Evolutionary conservation across 37 sponge, comb jelly and placozoan genomes (phyloP), one percentile per base, ranked within the genome.

Genomic region (Eunapius fragilis): DNA sequence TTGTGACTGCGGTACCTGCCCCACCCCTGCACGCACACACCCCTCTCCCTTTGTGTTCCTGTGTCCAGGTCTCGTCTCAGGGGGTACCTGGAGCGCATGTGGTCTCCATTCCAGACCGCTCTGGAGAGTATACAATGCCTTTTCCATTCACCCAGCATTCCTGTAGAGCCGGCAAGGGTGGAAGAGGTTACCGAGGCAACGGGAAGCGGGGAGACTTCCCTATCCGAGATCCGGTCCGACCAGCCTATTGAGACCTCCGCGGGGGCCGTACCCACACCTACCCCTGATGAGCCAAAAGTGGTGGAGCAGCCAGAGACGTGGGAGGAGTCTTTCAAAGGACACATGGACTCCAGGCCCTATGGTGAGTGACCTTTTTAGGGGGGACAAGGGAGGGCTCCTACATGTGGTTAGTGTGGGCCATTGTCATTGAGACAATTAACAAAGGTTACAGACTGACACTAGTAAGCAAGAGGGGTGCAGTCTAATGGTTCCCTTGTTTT

Each of bases 301-400:
- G 71, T 71, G 3, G 91, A 90, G 69, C 88, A 89, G 45, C 78
- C 83, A 9, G 93, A 89, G 14, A 85, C 87, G 83, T 98, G 99
- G 99, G 94, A 95, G 77, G 99, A 98, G 84, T 90, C 82, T 9
- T 98, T 98, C 81, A 98, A 96, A 86, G 79, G 92, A 27, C 96
- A 96, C 50, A 78, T 82, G 35, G 99, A 98, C 87, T 97, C 99
- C n/a, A 95, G 95, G 58, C 97, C 97, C 12, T 87, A 92, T 68
- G 97, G 96, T 96, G 67, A 34, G 76, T 6, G 41, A 6, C 41
- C 6, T 6, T 41, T n/a, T n/a, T n/a, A n/a, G n/a, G n/a, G 47
- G 58, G 58, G 58, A 17, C 22, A 58, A 10, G 2, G 58, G 19
- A 12, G 22, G 2, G n/a, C n/a, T n/a, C n/a, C n/a, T n/a, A n/a